Evolutionary conservation across 2,113 vertebrate genomes (phyloP), one percentile per base, ranked within the genome.

Genomic region (Lophius piscatorius): DNA sequence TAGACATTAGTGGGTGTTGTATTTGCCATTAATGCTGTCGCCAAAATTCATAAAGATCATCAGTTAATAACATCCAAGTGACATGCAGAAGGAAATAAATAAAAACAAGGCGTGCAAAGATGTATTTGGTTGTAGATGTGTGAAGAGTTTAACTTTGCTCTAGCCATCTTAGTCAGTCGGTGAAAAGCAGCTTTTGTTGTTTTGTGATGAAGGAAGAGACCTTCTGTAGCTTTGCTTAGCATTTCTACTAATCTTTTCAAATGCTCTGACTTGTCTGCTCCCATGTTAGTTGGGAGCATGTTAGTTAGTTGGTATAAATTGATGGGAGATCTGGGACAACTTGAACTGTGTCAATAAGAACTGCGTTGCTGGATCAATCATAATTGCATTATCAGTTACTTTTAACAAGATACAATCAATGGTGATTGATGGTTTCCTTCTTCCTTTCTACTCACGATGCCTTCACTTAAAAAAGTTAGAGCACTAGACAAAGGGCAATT

Each of bases 291-390:
- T n/a, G n/a, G n/a, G n/a, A n/a, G 10, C 22, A 18, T 40, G 9
- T 60, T 38, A 45, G n/a, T n/a, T n/a, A 18, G 4, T 9, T 5
- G 11, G 1, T 57, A 18, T 1, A 26, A 22, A 50, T 22, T 1
- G 1, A 63, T 29, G 6, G 29, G 26, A 56, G 33, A 21, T 17
- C 33, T 31, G 5, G 18, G 11, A 46, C 39, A 48, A 40, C 9
- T 5, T 40, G 12, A 52, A 58, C 56, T 52, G 17, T 54, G n/a
- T 57, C 34, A 61, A 49, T 57, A 29, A 29, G 3, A 26, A 44
- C 18, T 13, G 1, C 23, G 9, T 14, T 28, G 14, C 29, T 42
- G 14, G 1, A 47, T 52, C 28, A 2, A 29, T 52, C 11, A 11
- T 16, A 39, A 38, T 23, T 56, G 16, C 35, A 1, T 21, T 63